Evolutionary conservation across 2,797 vertebrate genomes (phyloP).

Genomic region (Falco rusticolus): DNA sequence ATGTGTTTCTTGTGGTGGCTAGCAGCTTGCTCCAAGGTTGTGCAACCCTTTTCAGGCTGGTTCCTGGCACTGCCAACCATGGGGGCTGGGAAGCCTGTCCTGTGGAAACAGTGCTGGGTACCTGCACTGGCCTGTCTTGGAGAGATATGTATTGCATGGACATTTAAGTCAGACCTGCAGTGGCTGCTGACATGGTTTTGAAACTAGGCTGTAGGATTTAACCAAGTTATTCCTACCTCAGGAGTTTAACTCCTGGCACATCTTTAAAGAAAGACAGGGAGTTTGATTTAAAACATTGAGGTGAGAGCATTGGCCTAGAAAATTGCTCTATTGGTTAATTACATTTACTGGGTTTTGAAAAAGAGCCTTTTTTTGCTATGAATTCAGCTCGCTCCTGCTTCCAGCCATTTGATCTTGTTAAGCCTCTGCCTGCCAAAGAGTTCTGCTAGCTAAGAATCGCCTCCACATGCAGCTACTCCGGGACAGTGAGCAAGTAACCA

Average conservation of each 20-base stretch:
- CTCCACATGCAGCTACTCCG: background rate
- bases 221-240: background rate
- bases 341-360: background rate
- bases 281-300: background rate
- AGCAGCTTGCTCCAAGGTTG: background rate
- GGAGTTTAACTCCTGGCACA: background rate
- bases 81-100: fast-evolving
- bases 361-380: background rate
- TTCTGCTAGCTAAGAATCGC: background rate
- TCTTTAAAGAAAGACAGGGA: background rate
- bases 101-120: background rate
- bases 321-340: background rate
- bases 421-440: background rate
- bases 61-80: background rate
- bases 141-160: background rate
- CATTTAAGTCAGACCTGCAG: background rate
- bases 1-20: background rate
- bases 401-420: background rate
- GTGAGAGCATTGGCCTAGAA: background rate
- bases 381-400: background rate
- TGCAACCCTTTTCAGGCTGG: background rate
- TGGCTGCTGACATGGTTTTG: background rate
- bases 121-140: background rate
- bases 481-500: background rate
- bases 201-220: background rate